These are phyloP conservation scores for Siderastrea radians DNA, from an alignment of 92 coral and sea anemone genomes.

Conservation along the genomic window DNA sequence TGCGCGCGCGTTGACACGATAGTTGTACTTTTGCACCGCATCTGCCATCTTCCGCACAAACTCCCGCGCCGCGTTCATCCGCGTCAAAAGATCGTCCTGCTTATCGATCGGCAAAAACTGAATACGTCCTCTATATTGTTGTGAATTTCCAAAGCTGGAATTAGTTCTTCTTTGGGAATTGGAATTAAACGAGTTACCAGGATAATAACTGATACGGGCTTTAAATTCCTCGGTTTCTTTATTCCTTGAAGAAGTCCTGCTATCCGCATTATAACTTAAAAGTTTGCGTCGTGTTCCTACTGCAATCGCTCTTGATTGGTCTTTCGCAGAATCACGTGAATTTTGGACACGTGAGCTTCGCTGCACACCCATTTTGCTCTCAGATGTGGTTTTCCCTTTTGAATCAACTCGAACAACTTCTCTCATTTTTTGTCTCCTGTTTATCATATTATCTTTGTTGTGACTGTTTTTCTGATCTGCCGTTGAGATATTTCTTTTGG, in stretches of 20 bases:
- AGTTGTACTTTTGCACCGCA: slow-evolving; percentile 53
- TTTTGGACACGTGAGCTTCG: neutral
- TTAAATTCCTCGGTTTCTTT: neutral
- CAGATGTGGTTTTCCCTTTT: neutral
- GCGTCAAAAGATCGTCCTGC: slow-evolving; percentile 51
- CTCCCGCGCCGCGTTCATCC: slow-evolving; percentile 70
- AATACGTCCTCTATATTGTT: neutral
- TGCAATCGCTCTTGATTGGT: slow-evolving; percentile 5
- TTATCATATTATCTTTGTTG: neutral
- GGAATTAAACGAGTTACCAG: neutral
- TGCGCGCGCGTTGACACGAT: slow-evolving; percentile 42
- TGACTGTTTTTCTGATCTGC: neutral
- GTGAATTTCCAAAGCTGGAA: neutral
- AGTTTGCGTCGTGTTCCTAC: slow-evolving; percentile 23
- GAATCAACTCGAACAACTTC: neutral
- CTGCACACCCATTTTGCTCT: neutral
- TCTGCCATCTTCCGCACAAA: slow-evolving; percentile 75
- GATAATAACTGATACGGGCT: neutral
- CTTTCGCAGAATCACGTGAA: neutral
- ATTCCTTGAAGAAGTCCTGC: neutral
- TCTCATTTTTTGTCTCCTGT: neutral
- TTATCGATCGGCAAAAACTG: slow-evolving; percentile 35
- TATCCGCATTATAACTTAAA: neutral
- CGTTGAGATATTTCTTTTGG: neutral
- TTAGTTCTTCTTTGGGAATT: neutral